Conservation (phyloP, 2,113 vertebrate genomes). For the Felis catus region DNA sequence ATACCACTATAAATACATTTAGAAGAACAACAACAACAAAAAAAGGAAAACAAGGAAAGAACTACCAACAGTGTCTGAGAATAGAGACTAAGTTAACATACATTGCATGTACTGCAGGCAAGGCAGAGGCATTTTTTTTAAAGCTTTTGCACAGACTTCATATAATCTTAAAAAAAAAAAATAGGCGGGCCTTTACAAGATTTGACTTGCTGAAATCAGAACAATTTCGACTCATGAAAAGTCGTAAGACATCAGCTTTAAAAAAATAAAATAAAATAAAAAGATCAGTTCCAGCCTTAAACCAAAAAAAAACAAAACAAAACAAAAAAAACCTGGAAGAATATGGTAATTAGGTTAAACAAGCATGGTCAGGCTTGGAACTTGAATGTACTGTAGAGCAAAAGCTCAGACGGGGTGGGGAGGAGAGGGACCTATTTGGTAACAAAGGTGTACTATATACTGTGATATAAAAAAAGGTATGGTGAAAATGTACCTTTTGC, state of each 20-base stretch:
- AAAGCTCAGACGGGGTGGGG: constrained; percentile 90
- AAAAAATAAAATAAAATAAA: constrained; percentile 80
- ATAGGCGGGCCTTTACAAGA: constrained; percentile 94
- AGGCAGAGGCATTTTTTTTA: constrained; percentile 99
- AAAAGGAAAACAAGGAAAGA: constrained; percentile 84
- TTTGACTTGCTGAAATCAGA: constrained; percentile 90
- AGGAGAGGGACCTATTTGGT: constrained; percentile 98
- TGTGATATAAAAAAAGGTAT: constrained; percentile 98
- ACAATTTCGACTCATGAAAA: constrained; percentile 90
- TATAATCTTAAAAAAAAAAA: constrained; percentile 92
- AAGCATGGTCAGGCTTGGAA: constrained; percentile 89
- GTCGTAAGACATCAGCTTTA: constrained; percentile 87
- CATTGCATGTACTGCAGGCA: constrained; percentile 96
- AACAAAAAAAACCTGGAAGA: constrained; percentile 87
- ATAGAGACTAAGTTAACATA: constrained; percentile 89
- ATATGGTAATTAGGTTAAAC: constrained; percentile 90
- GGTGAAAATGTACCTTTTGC: constrained; percentile 99
- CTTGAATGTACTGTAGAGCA: constrained; percentile 90
- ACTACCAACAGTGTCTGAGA: constrained; percentile 86
- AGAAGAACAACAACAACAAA: background rate
- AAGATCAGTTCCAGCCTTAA: constrained; percentile 88
- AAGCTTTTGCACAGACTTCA: constrained; percentile 99
- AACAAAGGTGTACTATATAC: constrained; percentile 99
- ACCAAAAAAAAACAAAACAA: constrained; percentile 87
- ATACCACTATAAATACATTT: constrained; percentile 88